Base-by-base conservation (phyloP, 2,888 invertebrate genomes). In the Parnassius apollo region DNA sequence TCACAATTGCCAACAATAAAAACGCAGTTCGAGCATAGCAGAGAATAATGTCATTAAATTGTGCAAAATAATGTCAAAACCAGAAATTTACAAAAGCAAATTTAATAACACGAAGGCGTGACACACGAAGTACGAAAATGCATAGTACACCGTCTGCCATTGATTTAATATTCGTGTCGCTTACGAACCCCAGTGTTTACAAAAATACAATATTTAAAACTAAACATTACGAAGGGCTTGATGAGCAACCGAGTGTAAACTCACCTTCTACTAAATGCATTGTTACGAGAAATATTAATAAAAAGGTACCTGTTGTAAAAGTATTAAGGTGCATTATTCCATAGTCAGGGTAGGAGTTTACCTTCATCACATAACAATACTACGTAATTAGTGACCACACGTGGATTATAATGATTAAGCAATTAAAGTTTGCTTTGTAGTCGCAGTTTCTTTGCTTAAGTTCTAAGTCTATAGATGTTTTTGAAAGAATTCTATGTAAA, bases 181-280 rank as follows among this genome's bases (percentile, higher is more conserved):
- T 42, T 46, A 49, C 10, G 18, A 55, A 58, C 53, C 49, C 42
- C 44, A 58, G 54, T 44, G 53, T 44, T 44, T 45, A 66, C 45
- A 54, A 65, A 61, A 69, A 67, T 57, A 65, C 13, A 45, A 57
- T 57, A 51, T 69, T 68, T 65, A 58, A 61, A 53, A 64, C 52
- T 62, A 61, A 65, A 62, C 57, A 66, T 64, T 66, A 51, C 61
- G 59, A 57, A 69, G 66, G 63, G 62, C 63, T 62, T 45, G 48
- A 56, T 46, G 57, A 50, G 45, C 57, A 66, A 46, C 57, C 56
- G 42, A 56, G 53, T 63, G 64, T 64, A 48, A 64, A 61, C 49
- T 55, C 10, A 10, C 49, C 54, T 55, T 52, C 45, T n/a, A 48
- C 48, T n/a, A 48, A 58, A 66, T 69, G 57, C 59, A 62, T 63